A percentile compares a stretch with the other conserved stretches of the same genome.
phyloP scores from a whole-genome alignment of 2,888 invertebrate genomes.

The Drosophila mimica region DNA sequence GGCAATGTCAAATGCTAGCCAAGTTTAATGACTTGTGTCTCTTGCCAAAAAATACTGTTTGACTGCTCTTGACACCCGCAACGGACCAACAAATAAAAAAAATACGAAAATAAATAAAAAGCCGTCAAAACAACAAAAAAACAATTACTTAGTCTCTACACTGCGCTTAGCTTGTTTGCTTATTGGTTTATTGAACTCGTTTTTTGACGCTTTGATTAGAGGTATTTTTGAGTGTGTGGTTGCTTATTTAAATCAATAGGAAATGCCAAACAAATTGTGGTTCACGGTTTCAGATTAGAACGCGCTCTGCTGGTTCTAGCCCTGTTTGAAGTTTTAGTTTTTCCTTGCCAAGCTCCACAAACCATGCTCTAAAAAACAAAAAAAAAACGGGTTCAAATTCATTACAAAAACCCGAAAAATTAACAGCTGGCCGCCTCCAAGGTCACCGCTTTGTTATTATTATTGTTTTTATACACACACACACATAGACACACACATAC shows the following conservation, averaged over 20 bases:
- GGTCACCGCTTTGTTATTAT: constrained; percentile 42
- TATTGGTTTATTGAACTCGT: constrained; percentile 73
- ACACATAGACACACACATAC: constrained; percentile 1
- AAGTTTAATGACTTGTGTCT: constrained; percentile 69
- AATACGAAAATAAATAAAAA: not conserved
- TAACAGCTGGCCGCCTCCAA: constrained; percentile 41
- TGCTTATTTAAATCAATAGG: constrained; percentile 53
- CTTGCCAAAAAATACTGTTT: constrained; percentile 48
- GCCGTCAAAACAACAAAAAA: constrained; percentile 22
- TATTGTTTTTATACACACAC: constrained; percentile 20
- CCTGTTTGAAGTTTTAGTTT: not conserved
- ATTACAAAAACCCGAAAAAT: constrained; percentile 31
- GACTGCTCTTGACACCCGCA: constrained; percentile 76
- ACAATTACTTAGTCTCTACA: constrained; percentile 43
- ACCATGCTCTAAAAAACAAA: constrained; percentile 14
- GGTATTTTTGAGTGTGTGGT: constrained; percentile 36
- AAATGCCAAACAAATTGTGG: constrained; percentile 38
- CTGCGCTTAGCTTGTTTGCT: constrained; percentile 56
- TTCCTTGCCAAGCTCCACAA: constrained; percentile 37
- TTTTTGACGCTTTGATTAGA: constrained; percentile 67
- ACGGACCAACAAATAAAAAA: constrained; percentile 9
- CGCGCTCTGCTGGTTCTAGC: constrained; percentile 35
- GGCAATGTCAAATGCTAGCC: constrained; percentile 75
- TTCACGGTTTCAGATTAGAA: constrained; percentile 42
- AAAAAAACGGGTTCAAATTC: constrained; percentile 40